These are phyloP conservation scores for Achatina immaculata DNA, from an alignment of 1,140 invertebrate species.

Conservation along the genomic window DNA sequence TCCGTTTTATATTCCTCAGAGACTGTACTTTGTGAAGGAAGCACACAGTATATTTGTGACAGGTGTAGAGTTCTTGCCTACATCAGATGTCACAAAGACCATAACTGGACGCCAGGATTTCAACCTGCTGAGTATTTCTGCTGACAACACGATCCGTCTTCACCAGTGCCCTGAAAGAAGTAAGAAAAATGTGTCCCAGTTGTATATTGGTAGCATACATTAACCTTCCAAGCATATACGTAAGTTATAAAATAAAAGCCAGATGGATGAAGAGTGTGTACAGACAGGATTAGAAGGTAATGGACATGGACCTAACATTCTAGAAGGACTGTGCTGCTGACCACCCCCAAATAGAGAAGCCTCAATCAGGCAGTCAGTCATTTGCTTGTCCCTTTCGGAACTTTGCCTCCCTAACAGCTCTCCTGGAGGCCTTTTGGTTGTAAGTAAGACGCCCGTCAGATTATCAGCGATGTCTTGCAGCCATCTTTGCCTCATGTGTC, in stretches of 20 bases:
- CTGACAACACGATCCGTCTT: constrained; percentile 92
- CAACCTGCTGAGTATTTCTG: constrained; percentile 92
- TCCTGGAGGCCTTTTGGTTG: too few relatives aligned
- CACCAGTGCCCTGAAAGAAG: constrained; percentile 87
- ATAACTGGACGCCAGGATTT: constrained; percentile 79
- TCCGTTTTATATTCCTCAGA: constrained; percentile 78
- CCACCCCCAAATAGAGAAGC: too few relatives aligned
- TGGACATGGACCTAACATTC: too few relatives aligned
- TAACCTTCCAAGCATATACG: too few relatives aligned
- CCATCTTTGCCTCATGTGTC: too few relatives aligned
- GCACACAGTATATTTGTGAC: constrained; percentile 96
- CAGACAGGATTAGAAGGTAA: constrained; percentile 32
- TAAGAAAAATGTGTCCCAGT: constrained; percentile 69
- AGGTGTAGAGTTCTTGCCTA: constrained; percentile 88
- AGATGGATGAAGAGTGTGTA: neutral
- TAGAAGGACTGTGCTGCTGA: too few relatives aligned
- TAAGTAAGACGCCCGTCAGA: too few relatives aligned
- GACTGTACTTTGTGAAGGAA: constrained; percentile 82
- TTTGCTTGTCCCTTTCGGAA: too few relatives aligned
- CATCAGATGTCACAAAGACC: constrained; percentile 76
- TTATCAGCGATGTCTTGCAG: too few relatives aligned
- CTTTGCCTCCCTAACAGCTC: too few relatives aligned
- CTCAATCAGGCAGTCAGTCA: too few relatives aligned
- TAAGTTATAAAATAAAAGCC: too few relatives aligned
- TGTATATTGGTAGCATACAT: neutral